Evolutionary conservation across 2,888 invertebrate genomes (phyloP), one percentile per base, ranked within the genome.

Genomic region (Volucella inflata): DNA sequence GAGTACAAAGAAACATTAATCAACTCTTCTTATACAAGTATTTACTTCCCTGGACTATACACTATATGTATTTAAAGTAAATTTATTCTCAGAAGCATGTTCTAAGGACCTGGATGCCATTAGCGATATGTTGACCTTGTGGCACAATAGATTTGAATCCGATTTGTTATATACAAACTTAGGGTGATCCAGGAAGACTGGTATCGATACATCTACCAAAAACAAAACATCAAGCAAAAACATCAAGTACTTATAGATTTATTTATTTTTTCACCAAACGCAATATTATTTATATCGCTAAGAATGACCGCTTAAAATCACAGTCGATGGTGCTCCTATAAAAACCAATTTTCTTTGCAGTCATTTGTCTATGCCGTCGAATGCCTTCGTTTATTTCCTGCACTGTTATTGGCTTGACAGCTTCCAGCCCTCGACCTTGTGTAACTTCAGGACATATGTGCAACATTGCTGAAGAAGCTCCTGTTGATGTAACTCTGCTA

Each of bases 351-450:
- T 90, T 89, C 30, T 90, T 91, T 71, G 89, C 90, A 38, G 90
- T 90, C 89, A 91, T 90, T 87, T 91, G 91, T 0, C 90, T 89
- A 67, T 91, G 95, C 85, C 98, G 93, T 68, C 97, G 93, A 89
- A 98, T 93, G 0, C 96, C 97, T 92, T 98, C 98, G 87, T 95
- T 94, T 55, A 98, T 95, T 93, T 98, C 97, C 11, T 94, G 94
- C 0, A 97, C 96, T 21, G 95, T 95, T 72, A 98, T 95, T 0
- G 96, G 94, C 46, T 94, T 93, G 50, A 95, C 95, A 38, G 95
- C 94, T 89, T 94, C 95, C 89, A 94, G 94, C 0, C 95, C 95
- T 0, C 92, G 91, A 1, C 93, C 93, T 81, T 93, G 92, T 11
- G 93, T 92, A 8, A 92, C 92, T 74, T 92, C 92, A 46, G 91